A percentile compares a stretch with the other conserved stretches of the same genome.
phyloP scores from a whole-genome alignment of 2,888 invertebrate species.

The Eudasyphora cyanicolor region DNA sequence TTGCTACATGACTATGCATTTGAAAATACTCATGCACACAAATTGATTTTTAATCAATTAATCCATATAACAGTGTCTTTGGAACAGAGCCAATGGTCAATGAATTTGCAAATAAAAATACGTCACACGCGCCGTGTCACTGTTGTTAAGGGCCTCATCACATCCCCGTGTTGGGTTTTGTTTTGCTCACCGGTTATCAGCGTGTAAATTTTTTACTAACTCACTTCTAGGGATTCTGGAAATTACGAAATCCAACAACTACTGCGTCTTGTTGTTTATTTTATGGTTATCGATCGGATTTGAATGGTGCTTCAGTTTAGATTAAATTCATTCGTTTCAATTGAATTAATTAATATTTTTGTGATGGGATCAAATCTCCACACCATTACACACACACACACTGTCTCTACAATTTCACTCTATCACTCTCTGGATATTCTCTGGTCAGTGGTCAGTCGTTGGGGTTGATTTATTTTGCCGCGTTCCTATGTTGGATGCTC shows the following conservation, averaged over 20 bases:
- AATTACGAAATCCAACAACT: not conserved
- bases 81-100: not conserved
- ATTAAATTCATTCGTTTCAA: conserved; percentile 57
- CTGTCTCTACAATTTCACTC: no score
- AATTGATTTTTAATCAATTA: not conserved
- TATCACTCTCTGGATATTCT: not conserved
- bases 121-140: not conserved
- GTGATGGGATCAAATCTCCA: conserved; percentile 11
- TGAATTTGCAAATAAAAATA: not conserved
- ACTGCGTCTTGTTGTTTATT: conserved; percentile 4
- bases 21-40: not conserved
- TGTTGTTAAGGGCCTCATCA: not conserved
- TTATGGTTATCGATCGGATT: conserved; percentile 1
- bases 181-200: not conserved
- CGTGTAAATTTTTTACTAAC: not conserved
- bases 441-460: not conserved
- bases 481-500: conserved; percentile 43
- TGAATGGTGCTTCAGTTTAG: not conserved
- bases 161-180: not conserved
- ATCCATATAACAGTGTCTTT: not conserved
- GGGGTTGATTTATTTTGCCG: conserved; percentile 3
- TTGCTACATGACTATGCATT: no score
- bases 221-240: conserved; percentile 28
- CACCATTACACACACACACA: no score
- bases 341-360: conserved; percentile 60